phyloP scores from a whole-genome alignment of 2,113 vertebrate species.

The Sminthopsis crassicaudata region DNA sequence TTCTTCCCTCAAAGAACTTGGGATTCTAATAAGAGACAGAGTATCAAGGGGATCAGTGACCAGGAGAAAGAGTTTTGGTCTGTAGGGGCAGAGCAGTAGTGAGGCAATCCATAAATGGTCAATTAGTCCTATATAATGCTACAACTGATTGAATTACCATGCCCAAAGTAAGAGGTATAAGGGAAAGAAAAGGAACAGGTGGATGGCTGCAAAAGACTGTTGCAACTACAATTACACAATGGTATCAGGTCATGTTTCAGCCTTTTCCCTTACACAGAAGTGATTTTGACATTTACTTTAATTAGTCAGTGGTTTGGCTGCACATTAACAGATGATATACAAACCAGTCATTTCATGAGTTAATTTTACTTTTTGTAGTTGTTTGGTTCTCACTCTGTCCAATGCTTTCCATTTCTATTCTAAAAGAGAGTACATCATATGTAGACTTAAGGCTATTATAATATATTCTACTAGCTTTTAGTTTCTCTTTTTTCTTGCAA shows the following conservation, averaged over 20 bases:
- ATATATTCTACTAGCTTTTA: background rate
- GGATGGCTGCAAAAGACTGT: background rate
- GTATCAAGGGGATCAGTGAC: background rate
- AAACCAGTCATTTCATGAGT: background rate
- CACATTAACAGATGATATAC: background rate
- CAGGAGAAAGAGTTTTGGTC: background rate
- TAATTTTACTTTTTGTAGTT: background rate
- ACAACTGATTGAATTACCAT: background rate
- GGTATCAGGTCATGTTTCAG: background rate
- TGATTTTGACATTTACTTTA: background rate
- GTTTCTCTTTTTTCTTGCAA: background rate
- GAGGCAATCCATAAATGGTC: background rate
- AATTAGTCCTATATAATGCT: background rate
- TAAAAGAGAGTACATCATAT: background rate
- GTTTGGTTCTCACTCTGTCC: background rate
- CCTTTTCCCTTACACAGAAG: background rate
- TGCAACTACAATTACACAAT: background rate
- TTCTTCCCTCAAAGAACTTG: background rate
- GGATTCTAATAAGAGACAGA: background rate
- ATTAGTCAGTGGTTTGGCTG: background rate
- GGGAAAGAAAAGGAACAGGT: background rate
- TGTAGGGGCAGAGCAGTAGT: background rate
- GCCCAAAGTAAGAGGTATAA: background rate
- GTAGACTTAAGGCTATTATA: background rate
- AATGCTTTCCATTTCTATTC: background rate